Evolutionary conservation across 2,113 vertebrate species (phyloP), one percentile per base, ranked within the genome.

Genomic region (Carettochelys insculpta): DNA sequence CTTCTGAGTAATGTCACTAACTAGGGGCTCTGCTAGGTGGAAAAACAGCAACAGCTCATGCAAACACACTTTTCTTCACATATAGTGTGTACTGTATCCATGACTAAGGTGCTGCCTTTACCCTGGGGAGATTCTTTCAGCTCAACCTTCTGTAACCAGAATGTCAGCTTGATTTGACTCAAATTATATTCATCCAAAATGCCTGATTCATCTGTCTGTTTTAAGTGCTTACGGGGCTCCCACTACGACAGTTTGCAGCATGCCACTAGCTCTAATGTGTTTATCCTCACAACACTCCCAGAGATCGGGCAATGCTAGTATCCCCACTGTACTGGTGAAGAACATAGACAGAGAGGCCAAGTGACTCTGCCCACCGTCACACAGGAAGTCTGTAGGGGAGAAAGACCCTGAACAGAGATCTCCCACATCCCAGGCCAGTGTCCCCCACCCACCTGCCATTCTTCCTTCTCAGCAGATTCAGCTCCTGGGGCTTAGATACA

Each of bases 51-150:
- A 45, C n/a, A 27, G 20, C 22, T 65, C 77, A 24, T 50, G 16
- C 24, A 41, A 22, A 82, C 73, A 86, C 6, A 17, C 41, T 0
- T 4, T 45, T 83, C 38, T 34, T 80, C 41, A 41, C 20, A 50
- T 76, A 83, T 8, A 10, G 1, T 2, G 34, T 6, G 0, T 2
- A 51, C 54, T 0, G 3, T 34, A 81, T 68, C 86, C 47, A 82
- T 51, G 77, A 78, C 47, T 0, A 82, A 54, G 54, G 47, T 58
- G 29, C 24, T 48, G 24, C 27, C 51, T 38, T 38, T 7, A 41
- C 12, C 11, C 24, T 45, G 54, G 53, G 78, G 86, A 51, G 11
- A 11, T 9, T 12, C 38, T 41, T 52, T 52, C 31, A 82, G 68
- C 34, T 1, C 1, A 20, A 71, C 11, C 29, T 77, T 27, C 52